These are phyloP conservation scores for Eulacestoma nigropectus DNA, from an alignment of 2,113 vertebrate species.

Conservation along the genomic window DNA sequence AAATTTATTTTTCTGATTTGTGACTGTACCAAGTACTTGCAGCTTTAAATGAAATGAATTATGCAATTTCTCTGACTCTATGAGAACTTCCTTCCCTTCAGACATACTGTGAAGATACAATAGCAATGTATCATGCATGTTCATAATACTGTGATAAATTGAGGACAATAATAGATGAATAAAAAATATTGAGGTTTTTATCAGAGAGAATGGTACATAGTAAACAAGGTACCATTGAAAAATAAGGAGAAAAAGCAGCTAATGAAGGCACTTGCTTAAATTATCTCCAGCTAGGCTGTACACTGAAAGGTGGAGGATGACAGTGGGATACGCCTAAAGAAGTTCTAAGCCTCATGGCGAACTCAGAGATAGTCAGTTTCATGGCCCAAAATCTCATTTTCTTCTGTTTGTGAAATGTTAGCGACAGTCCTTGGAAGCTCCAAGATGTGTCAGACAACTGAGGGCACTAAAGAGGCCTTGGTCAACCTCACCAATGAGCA, in stretches of 20 bases:
- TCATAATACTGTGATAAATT: not conserved
- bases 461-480: not conserved
- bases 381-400: not conserved
- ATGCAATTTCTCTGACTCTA: not conserved
- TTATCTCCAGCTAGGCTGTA: not conserved
- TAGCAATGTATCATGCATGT: not conserved
- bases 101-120: not conserved
- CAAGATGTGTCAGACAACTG: not conserved
- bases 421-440: not conserved
- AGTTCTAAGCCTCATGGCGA: not conserved
- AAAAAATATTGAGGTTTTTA: not conserved
- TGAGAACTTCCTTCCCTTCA: not conserved
- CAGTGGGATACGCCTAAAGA: not conserved
- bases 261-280: not conserved
- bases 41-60: not conserved
- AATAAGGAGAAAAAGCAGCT: not conserved
- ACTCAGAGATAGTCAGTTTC: not conserved
- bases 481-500: not conserved
- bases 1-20: not conserved
- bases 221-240: not conserved
- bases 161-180: not conserved
- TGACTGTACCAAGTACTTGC: not conserved
- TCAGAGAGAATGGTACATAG: not conserved
- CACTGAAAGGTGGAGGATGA: not conserved
- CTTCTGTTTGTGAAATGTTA: not conserved